Evolutionary conservation across 2,888 invertebrate genomes (phyloP).

Genomic region (Tinea semifulvella): DNA sequence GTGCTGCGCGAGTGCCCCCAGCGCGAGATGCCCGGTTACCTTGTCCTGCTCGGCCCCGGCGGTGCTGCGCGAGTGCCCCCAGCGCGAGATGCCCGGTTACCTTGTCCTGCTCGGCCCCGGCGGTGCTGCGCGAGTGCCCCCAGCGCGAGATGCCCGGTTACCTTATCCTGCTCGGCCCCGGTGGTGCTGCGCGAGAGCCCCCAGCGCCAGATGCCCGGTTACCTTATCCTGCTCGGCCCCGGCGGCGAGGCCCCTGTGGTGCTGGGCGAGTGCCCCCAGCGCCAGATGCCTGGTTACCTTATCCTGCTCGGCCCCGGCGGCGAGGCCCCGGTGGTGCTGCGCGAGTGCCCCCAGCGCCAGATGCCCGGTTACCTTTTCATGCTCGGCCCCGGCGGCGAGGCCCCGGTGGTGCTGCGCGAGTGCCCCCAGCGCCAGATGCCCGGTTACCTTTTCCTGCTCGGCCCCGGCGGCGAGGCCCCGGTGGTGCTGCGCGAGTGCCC

Average conservation of each 20-base stretch:
- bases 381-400: slow-evolving; percentile 76
- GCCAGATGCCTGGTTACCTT: slow-evolving; percentile 89
- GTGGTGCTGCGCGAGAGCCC: too few species aligned
- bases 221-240: slow-evolving; percentile 85
- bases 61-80: slow-evolving; percentile 88
- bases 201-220: too few species aligned
- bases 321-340: slow-evolving; percentile 84
- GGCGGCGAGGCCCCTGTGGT: slow-evolving; percentile 95
- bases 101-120: slow-evolving; percentile 79
- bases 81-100: slow-evolving; percentile 91
- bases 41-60: slow-evolving; percentile 87
- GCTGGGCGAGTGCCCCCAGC: slow-evolving; percentile 89
- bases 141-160: slow-evolving; percentile 88
- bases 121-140: slow-evolving; percentile 85
- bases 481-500: too few species aligned
- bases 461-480: slow-evolving; percentile 95
- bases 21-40: too few species aligned
- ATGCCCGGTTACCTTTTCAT: slow-evolving; percentile 84
- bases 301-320: slow-evolving; percentile 81
- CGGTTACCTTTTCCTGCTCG: slow-evolving; percentile 83
- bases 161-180: slow-evolving; percentile 76
- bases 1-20: too few species aligned
- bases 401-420: slow-evolving; percentile 87
- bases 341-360: slow-evolving; percentile 88
- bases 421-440: slow-evolving; percentile 85